Evolutionary conservation across 2,888 invertebrate genomes (phyloP), one percentile per base, ranked within the genome.

Genomic region (Idaea aversata): DNA sequence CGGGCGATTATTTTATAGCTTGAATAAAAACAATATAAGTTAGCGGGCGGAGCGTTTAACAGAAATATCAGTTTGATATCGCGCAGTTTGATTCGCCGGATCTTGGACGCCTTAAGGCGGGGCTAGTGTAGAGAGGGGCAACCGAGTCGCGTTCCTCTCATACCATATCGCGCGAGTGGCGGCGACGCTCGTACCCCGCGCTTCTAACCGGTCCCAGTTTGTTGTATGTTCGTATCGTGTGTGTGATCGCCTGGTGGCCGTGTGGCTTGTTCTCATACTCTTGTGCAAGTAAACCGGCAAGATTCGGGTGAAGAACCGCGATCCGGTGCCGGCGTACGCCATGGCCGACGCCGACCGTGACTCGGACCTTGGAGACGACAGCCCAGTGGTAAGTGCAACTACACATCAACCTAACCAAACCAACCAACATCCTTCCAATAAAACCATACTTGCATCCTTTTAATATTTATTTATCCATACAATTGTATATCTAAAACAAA

Each of bases 291-390:
- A 76, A 93, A 80, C 90, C 93, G 94, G 93, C 96, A 97, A 97
- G 95, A 97, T 97, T 97, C 95, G 97, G 94, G 96, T 96, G 92
- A 97, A 97, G 95, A 97, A 97, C 89, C 95, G 96, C 94, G 96
- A 96, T 87, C 97, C 97, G 93, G 95, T 96, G 91, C 96, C 96
- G 94, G 96, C 96, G 93, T 96, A 96, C 94, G 95, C 95, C 92
- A 96, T 96, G 96, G 96, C 93, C 87, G 93, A 93, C 90, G 91
- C 91, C 90, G 93, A 93, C 88, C 90, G 95, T 80, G 96, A 96
- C 81, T 95, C 95, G 86, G 96, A 96, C 88, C 90, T 95, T 75
- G 96, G 96, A 75, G 96, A 96, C 85, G 96, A 96, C 74, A 94
- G 95, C 82, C 95, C 95, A 64, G 93, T 96, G 95, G 96, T 96